phyloP scores from a whole-genome alignment of 2,797 vertebrate species.

The Neosilurus hyrtlii region DNA sequence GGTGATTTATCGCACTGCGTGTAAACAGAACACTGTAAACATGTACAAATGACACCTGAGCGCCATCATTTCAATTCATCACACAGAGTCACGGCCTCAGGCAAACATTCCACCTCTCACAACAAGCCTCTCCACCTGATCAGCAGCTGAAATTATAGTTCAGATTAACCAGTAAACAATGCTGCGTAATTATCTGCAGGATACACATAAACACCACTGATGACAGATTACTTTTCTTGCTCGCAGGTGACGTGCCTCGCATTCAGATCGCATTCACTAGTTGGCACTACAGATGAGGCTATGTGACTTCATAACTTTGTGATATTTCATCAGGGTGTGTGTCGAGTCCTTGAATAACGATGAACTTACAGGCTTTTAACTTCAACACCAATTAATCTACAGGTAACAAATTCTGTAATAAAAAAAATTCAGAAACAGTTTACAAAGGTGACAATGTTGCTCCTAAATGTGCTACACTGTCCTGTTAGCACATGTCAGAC shows the following conservation, averaged over 20 bases:
- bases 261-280: not conserved
- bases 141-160: not conserved
- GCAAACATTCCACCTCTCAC: not conserved
- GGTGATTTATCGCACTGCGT: not conserved
- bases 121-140: not conserved
- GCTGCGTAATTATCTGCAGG: not conserved
- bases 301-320: too few relatives aligned
- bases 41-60: not conserved
- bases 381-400: too few relatives aligned
- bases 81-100: too few relatives aligned
- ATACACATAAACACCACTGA: too few relatives aligned
- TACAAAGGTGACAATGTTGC: too few relatives aligned
- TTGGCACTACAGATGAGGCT: not conserved
- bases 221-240: not conserved
- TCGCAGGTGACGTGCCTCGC: not conserved
- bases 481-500: too few relatives aligned
- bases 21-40: not conserved
- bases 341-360: too few relatives aligned
- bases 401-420: not conserved
- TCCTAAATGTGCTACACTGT: too few relatives aligned
- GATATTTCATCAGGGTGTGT: too few relatives aligned
- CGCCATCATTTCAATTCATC: not conserved
- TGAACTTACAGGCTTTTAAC: too few relatives aligned
- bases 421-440: not conserved
- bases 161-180: not conserved